Conservation (phyloP, 2,797 vertebrate species). For the Podarcis lilfordi region DNA sequence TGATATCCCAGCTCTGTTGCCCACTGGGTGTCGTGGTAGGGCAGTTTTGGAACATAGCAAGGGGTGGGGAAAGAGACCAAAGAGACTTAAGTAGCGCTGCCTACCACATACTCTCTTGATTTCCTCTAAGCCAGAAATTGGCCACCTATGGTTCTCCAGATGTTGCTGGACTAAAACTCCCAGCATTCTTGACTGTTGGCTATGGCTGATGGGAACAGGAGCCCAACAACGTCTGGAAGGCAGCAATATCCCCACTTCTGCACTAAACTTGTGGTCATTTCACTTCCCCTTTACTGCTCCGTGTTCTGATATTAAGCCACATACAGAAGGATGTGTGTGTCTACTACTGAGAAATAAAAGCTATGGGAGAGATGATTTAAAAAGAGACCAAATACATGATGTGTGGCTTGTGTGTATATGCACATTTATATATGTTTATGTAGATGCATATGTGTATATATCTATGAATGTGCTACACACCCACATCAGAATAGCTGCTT, state of each 20-base stretch:
- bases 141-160: too few species aligned
- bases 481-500: background rate
- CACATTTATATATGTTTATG: background rate
- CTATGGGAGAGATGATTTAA: background rate
- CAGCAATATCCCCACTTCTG: background rate
- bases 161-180: too few species aligned
- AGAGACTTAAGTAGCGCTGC: background rate
- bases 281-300: background rate
- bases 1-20: background rate
- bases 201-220: too few species aligned
- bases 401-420: background rate
- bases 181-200: too few species aligned
- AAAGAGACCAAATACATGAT: background rate
- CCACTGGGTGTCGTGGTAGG: background rate
- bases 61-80: background rate
- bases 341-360: background rate
- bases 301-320: background rate
- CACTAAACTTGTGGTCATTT: background rate
- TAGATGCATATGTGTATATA: too few species aligned
- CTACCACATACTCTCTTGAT: background rate
- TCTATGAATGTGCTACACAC: too few species aligned
- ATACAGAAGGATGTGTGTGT: background rate
- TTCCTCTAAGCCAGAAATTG: background rate
- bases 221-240: too few species aligned
- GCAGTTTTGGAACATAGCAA: background rate